Evolutionary conservation across 2,797 vertebrate genomes (phyloP), one percentile per base, ranked within the genome.

Genomic region (Enteromius radiatus): DNA sequence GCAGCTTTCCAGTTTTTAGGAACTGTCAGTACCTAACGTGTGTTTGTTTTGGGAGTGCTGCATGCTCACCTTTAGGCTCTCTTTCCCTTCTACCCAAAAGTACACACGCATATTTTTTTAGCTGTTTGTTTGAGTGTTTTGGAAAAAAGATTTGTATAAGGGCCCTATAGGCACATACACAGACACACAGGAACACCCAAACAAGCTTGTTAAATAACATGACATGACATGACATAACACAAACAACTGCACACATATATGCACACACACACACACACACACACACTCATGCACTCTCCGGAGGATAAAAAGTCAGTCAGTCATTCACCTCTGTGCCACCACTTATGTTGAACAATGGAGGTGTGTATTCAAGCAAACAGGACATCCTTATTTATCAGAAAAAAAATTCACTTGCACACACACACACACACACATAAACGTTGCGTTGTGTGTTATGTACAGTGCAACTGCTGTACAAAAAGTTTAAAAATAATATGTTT

Each of bases 381-480:
- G 93, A 94, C 92, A 93, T 94, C 94, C 94, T 94, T 93, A 94
- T 94, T 94, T 92, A 93, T 92, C 86, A 91, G 92, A 91, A 91
- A 90, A 68, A 65, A 67, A 70, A 69, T 6, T 31, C 26, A 52
- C 81, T 70, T 61, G 21, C 76, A 52, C 47, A 74, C 69, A 67
- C 56, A 26, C 21, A 23, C 76, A 47, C 49, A 61, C 26, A 68
- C 45, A 14, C 43, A 45, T 2, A 71, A 59, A 65, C 43, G 43
- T 14, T 45, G 59, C 26, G 15, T 26, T 76, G 26, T 69, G 38
- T 83, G 56, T 68, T 47, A 56, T 76, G 41, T 73, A 21, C 5
- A 6, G 23, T 41, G 23, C 59, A 70, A 21, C 49, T 70, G 19
- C 69, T 59, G 54, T n/a, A 31, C 12, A 80, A 45, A 74, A 8